phyloP scores from a whole-genome alignment of 2,888 invertebrate genomes.

The Macrosiphum euphorbiae region DNA sequence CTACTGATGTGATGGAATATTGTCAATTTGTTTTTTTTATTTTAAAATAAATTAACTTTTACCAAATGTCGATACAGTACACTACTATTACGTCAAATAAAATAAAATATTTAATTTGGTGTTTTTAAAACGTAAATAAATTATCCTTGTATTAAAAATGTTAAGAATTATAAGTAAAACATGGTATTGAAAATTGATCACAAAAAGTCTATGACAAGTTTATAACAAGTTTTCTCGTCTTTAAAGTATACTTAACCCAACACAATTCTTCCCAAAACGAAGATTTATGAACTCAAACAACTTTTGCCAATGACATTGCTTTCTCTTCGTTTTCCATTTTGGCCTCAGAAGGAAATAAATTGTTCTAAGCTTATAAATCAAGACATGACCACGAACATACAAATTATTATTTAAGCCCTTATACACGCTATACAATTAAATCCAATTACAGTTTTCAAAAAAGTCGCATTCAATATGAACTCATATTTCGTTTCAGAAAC shows the following conservation, averaged over 20 bases:
- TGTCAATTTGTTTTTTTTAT: background rate
- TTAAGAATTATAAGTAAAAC: background rate
- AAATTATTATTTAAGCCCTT: conserved; percentile 21
- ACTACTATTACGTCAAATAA: background rate
- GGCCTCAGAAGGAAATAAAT: conserved; percentile 25
- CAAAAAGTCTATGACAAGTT: conserved; percentile 12
- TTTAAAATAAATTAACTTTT: background rate
- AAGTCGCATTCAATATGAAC: background rate
- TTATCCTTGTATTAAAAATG: background rate
- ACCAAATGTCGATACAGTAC: background rate
- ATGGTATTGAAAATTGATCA: conserved; percentile 1
- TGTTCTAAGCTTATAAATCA: conserved; percentile 39
- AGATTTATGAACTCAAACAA: conserved; percentile 51
- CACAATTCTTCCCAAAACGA: conserved; percentile 24
- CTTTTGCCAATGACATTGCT: conserved; percentile 32
- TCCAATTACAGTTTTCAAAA: conserved; percentile 18
- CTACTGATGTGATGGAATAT: background rate
- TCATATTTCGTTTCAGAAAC: background rate
- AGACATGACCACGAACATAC: background rate
- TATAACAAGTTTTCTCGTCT: conserved; percentile 26
- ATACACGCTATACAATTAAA: conserved; percentile 1
- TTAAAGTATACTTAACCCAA: conserved; percentile 33
- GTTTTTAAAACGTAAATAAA: background rate
- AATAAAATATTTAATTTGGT: background rate
- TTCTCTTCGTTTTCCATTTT: conserved; percentile 48